Base-by-base conservation (phyloP, 2,888 invertebrate species). In the Laspeyria flexula region DNA sequence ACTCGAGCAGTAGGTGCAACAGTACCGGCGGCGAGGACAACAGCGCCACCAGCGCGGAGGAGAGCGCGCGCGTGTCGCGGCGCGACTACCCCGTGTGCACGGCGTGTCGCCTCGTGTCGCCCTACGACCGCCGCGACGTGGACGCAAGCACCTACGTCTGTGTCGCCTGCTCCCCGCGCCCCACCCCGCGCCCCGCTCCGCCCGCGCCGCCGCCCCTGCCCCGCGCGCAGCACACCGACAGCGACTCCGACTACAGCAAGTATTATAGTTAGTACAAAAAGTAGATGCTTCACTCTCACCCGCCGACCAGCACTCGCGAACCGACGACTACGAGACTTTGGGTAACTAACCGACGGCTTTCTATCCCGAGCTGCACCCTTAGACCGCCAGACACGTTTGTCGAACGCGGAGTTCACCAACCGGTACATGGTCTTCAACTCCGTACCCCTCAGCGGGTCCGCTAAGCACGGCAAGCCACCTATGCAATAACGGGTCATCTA, bases 171-270 rank as follows among this genome's bases (percentile, higher is more conserved):
- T 47, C 66, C 42, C 18, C 63, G 31, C 61, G 65, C 31, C 51
- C 69, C 47, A 18, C 62, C 39, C 49, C 61, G 39, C 55, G 69
- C 46, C 69, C 55, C 57, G 70, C 64, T 18, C 59, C 68, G 40
- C 67, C 60, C 29, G 44, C 59, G 31, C 58, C 63, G 35, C 55
- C 49, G 23, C 50, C 65, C 54, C 50, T 63, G 27, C 60, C 67
- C 30, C 73, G 71, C 50, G 18, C 55, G 30, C 48, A 65, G 38
- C 47, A 65, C 58, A 74, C 86, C 39, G 88, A 88, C 75, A 83
- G 82, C 79, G 90, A 90, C 76, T 89, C 90, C 83, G 91, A 91
- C 88, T 91, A 90, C 90, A 91, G 91, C 90, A 91, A 91, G 90
- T 91, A 91, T 91, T 91, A 91, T 88, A 90, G 91, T 91, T 90